A percentile compares a stretch with the other conserved stretches of the same genome.
phyloP scores from a whole-genome alignment of 2,113 vertebrate species.

The Circaetus gallicus region DNA sequence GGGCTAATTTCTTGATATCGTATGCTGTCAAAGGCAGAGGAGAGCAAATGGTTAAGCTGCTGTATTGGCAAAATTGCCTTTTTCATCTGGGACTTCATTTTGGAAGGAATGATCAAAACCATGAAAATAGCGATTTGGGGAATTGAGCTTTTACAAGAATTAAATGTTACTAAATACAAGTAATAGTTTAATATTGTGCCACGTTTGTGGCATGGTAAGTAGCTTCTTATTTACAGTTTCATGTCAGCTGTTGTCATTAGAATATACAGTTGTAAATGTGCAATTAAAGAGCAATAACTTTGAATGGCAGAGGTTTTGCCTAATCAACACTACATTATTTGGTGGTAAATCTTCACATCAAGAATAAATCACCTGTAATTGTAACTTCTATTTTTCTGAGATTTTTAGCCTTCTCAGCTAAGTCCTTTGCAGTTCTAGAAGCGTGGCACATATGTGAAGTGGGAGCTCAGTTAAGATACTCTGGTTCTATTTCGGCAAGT shows the following conservation, averaged over 20 bases:
- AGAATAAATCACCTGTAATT: not conserved
- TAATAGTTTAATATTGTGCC: not conserved
- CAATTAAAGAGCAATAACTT: not conserved
- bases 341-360: not conserved
- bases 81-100: not conserved
- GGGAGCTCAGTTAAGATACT: not conserved
- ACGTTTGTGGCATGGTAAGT: not conserved
- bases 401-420: not conserved
- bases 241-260: not conserved
- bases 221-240: not conserved
- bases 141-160: not conserved
- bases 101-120: not conserved
- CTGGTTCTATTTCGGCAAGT: not conserved
- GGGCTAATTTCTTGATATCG: constrained; percentile 3
- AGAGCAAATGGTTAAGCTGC: not conserved
- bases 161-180: not conserved
- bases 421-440: not conserved
- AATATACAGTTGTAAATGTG: not conserved
- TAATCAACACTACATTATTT: not conserved
- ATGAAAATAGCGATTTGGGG: not conserved
- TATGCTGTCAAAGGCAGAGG: not conserved
- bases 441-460: not conserved
- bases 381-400: not conserved
- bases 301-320: not conserved
- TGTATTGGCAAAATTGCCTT: not conserved